Base-by-base conservation (phyloP, 2,797 vertebrate species). In the Chanos chanos region DNA sequence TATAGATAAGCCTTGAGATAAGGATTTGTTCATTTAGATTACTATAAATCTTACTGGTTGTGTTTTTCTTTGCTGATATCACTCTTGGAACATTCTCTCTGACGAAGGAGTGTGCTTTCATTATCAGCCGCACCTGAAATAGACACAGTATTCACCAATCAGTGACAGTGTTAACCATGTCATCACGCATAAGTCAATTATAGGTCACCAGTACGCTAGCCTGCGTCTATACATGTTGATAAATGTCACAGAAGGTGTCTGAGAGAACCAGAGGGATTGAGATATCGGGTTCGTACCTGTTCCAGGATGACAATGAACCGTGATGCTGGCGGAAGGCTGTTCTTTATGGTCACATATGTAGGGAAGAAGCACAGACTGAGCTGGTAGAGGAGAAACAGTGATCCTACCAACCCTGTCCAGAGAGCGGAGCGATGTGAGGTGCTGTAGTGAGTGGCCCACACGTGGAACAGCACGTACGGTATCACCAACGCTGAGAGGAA, bases 31-130 rank as follows among this genome's bases (percentile, higher is more conserved):
- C n/a, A n/a, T n/a, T n/a, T 13, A 7, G 4, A 4, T 34, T 15
- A 18, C 7, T 4, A n/a, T 18, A 18, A 40, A 36, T 44, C 91
- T 81, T 81, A 97, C 96, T 61, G 24, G 81, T 84, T 56, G 93
- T 91, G 27, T 92, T 89, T 80, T 90, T 87, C 3, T 80, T 71
- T 57, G 85, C 83, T 6, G 76, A 72, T 41, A 90, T 61, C 39
- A 99, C 84, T 63, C 85, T 81, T 49, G 94, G 92, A 0, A 94
- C 87, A 1, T 97, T 99, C 75, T 99, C 96, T 63, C 95, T 86
- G 64, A 96, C 67, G 68, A 94, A 98, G 0, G 96, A 99, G 72
- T 99, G 80, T 5, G 80, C 81, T 83, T 99, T 99, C 96, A 99
- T 99, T 68, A 95, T 73, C 3, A 97, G 78, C 30, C 96, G 94